A percentile compares a stretch with the other conserved stretches of the same genome.
phyloP scores from a whole-genome alignment of 2,797 vertebrate species.

The Petrocephalus schoutedeni region DNA sequence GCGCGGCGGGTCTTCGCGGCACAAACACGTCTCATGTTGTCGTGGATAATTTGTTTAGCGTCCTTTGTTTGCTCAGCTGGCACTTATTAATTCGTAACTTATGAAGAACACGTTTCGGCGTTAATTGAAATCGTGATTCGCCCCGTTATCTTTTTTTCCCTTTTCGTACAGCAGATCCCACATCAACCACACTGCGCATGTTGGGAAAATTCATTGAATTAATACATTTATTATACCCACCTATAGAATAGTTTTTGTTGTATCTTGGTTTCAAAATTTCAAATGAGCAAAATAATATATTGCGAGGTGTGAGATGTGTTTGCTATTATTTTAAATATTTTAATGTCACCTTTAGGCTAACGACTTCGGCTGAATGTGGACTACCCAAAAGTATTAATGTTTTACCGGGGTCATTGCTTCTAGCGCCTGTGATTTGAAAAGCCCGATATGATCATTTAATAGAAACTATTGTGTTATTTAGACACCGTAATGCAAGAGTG shows the following conservation, averaged over 20 bases:
- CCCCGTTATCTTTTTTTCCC: slow-evolving; percentile 41
- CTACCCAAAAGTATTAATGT: background rate
- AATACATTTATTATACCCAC: slow-evolving; percentile 1
- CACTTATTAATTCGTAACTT: slow-evolving; percentile 31
- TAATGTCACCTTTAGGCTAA: slow-evolving; percentile 4
- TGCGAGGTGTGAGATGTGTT: background rate
- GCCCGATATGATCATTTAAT: slow-evolving; percentile 4
- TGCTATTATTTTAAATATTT: background rate
- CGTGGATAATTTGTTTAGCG: slow-evolving; percentile 47
- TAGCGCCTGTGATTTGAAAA: background rate
- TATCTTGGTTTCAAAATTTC: background rate
- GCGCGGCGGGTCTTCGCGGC: slow-evolving; percentile 42
- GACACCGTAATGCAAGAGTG: background rate
- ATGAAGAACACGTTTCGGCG: slow-evolving; percentile 37
- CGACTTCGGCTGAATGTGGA: background rate
- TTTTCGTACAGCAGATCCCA: slow-evolving; percentile 11
- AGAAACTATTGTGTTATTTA: slow-evolving; percentile 6
- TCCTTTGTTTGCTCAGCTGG: slow-evolving; percentile 67
- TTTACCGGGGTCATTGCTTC: slow-evolving; percentile 1
- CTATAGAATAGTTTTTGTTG: background rate
- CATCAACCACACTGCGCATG: background rate
- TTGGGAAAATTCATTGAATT: slow-evolving; percentile 29
- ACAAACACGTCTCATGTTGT: slow-evolving; percentile 46
- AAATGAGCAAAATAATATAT: background rate
- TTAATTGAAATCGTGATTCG: slow-evolving; percentile 72